phyloP scores from a whole-genome alignment of 2,113 vertebrate genomes.

The Sminthopsis crassicaudata region DNA sequence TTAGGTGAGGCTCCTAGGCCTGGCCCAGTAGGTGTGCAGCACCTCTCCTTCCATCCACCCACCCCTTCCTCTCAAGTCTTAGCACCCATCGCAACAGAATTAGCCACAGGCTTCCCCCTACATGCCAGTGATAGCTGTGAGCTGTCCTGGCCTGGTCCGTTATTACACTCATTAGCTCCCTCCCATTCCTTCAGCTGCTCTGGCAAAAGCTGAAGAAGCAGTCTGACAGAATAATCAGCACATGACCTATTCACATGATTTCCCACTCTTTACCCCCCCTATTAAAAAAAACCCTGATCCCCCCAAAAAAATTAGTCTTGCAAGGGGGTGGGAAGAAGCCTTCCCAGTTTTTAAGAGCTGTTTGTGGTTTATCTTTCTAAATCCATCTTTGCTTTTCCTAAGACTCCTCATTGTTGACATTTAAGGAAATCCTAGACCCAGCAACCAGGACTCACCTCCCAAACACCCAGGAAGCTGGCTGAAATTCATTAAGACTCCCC shows the following conservation, averaged over 20 bases:
- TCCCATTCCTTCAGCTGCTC: neutral
- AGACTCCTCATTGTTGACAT: neutral
- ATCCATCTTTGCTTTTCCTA: slow-evolving; percentile 15
- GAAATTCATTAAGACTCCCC: slow-evolving; percentile 17
- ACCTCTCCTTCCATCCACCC: slow-evolving; percentile 14
- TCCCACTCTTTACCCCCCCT: neutral
- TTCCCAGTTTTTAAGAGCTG: slow-evolving; percentile 40
- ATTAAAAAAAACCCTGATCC: neutral
- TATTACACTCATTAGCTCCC: neutral
- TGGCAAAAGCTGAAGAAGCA: slow-evolving; percentile 11
- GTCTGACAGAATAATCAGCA: neutral
- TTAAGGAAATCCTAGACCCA: neutral
- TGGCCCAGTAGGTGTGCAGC: neutral
- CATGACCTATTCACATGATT: neutral
- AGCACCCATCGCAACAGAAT: slow-evolving; percentile 9
- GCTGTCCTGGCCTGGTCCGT: slow-evolving; percentile 5
- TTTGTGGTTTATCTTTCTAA: slow-evolving; percentile 11
- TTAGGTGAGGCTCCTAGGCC: slow-evolving; percentile 27
- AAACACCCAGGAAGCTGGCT: slow-evolving; percentile 34
- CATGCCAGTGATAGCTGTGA: slow-evolving; percentile 4
- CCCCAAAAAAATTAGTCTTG: neutral
- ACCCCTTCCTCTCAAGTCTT: slow-evolving; percentile 15
- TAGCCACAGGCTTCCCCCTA: neutral
- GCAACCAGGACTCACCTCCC: slow-evolving; percentile 14
- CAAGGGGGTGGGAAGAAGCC: neutral